Evolutionary conservation across 2,888 invertebrate genomes (phyloP), one percentile per base, ranked within the genome.

Genomic region (Periphyllus acericola): DNA sequence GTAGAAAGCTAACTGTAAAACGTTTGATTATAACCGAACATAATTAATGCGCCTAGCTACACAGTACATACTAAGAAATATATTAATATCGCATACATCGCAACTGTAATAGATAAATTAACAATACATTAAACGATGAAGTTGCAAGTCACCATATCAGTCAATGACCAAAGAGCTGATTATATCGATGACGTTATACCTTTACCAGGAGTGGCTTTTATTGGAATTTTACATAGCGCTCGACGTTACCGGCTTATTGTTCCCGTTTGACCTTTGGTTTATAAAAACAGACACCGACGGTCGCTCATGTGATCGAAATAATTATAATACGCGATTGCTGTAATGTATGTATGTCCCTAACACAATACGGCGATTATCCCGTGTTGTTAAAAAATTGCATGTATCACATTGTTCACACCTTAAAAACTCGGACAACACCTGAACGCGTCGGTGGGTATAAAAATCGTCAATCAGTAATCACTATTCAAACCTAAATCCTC

Each of bases 151-250:
- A 52, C 19, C 21, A n/a, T 74, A 34, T 29, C 83, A 83, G 36
- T 83, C 74, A 83, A 74, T 74, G 55, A 74, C 55, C 72, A 83
- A 55, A 19, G 34, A 83, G 55, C 36, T 55, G 34, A 32, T 83
- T n/a, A 74, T 19, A 36, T 29, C 40, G 36, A 60, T 74, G 36
- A 82, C 32, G 52, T 9, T 14, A 6, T 60, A 60, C 55, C 21
- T 40, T 46, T n/a, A 34, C 72, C 74, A 83, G 83, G 75, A 74
- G 83, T 83, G 74, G 60, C n/a, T 83, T 75, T 75, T 74, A 75
- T 60, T 29, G n/a, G 11, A 40, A 75, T 40, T 75, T 74, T 11
- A 29, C 17, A 17, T 29, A 74, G 34, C 3, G 9, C 36, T 29
- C n/a, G 34, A 9, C 29, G 68, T 14, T 60, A 83, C 29, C 4